Percentiles rank a stretch among this genome's conserved stretches.
Evolutionary conservation across 1,140 invertebrate genomes (phyloP).

Genomic region (Bombus soroeensis): DNA sequence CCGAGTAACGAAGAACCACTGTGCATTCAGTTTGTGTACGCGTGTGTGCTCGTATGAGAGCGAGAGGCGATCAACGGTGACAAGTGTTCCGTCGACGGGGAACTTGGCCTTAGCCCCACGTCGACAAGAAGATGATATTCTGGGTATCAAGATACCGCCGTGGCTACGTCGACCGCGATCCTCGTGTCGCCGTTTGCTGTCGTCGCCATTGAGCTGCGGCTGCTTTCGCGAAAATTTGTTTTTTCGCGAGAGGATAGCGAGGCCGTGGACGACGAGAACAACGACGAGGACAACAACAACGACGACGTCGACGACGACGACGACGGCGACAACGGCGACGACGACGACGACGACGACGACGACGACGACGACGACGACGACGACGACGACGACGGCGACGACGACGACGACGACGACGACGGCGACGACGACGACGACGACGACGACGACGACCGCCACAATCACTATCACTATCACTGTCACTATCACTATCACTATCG

Average conservation of each 20-base stretch:
- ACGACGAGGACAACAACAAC: not conserved
- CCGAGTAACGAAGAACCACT: slow-evolving; percentile 41
- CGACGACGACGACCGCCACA: too few relatives aligned
- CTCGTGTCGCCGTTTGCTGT: slow-evolving; percentile 48
- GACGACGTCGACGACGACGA: not conserved
- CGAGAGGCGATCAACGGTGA: slow-evolving; percentile 53
- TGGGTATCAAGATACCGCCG: slow-evolving; percentile 32
- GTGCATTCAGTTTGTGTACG: slow-evolving; percentile 45
- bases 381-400: too few relatives aligned
- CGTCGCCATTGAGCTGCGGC: slow-evolving; percentile 58
- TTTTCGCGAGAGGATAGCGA: slow-evolving; percentile 50
- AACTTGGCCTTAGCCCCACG: slow-evolving; percentile 50
- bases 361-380: too few relatives aligned
- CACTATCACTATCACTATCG: too few relatives aligned
- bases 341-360: too few relatives aligned
- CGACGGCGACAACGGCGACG: too few relatives aligned
- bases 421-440: too few relatives aligned
- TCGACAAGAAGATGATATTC: slow-evolving; percentile 58
- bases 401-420: too few relatives aligned
- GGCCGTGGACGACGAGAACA: slow-evolving; percentile 24
- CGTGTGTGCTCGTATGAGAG: slow-evolving; percentile 58
- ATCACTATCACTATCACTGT: too few relatives aligned
- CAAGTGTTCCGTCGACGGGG: slow-evolving; percentile 63
- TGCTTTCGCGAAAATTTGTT: slow-evolving; percentile 49
- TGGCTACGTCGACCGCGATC: slow-evolving; percentile 52